Percentiles rank a stretch among this genome's conserved stretches.
These are phyloP conservation scores for Antigone vipio DNA, from an alignment of 2,113 vertebrate genomes.

Conservation along the genomic window DNA sequence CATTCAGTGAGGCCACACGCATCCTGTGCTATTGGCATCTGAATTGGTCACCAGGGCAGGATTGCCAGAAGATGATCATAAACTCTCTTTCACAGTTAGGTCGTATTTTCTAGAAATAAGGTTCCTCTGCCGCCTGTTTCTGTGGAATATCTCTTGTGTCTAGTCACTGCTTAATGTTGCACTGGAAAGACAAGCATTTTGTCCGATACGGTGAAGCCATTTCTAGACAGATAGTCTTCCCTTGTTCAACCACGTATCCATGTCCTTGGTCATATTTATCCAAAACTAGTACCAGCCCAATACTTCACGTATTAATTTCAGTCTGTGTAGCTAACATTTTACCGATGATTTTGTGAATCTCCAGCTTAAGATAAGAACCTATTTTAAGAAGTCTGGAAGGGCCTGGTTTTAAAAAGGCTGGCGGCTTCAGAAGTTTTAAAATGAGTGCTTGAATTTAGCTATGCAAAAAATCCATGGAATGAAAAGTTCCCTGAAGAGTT, in stretches of 20 bases:
- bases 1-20: neutral
- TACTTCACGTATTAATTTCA: neutral
- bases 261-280: neutral
- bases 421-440: neutral
- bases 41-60: neutral
- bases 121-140: neutral
- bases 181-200: neutral
- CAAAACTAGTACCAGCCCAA: neutral
- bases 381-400: neutral
- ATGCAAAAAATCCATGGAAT: neutral
- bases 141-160: neutral
- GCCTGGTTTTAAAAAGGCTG: neutral
- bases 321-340: neutral
- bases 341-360: neutral
- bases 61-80: neutral
- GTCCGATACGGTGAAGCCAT: neutral
- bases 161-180: neutral
- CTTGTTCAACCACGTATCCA: neutral
- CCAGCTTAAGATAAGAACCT: neutral
- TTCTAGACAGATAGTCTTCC: neutral
- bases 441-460: neutral
- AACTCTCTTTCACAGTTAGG: neutral
- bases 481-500: neutral
- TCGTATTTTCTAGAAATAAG: neutral
- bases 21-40: neutral